Evolutionary conservation across 2,797 vertebrate species (phyloP).

Genomic region (Heteromormyrus szaboi): DNA sequence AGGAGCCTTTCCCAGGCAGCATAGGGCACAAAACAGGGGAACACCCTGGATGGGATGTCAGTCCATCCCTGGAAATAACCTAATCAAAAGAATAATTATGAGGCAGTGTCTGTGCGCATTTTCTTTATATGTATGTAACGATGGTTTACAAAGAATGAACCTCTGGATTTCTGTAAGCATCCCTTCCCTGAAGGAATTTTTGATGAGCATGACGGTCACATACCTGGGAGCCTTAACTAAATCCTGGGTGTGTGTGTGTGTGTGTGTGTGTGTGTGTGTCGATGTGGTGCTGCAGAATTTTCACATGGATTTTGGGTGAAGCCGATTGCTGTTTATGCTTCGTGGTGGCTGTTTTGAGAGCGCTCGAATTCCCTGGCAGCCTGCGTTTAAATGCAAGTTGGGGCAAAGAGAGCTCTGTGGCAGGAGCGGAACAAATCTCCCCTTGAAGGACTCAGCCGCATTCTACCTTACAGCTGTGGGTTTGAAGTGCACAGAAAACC

Average conservation of each 20-base stretch:
- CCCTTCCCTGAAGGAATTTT: background rate
- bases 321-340: constrained; percentile 7
- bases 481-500: background rate
- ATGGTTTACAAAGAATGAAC: background rate
- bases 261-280: constrained; percentile 14
- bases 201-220: background rate
- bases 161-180: background rate
- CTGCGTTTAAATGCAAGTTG: background rate
- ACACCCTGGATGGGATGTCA: background rate
- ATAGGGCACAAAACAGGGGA: background rate
- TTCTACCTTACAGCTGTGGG: background rate
- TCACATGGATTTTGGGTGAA: background rate
- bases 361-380: background rate
- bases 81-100: background rate
- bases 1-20: background rate
- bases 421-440: background rate
- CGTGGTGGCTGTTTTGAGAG: background rate
- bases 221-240: background rate
- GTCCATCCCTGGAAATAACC: constrained; percentile 1
- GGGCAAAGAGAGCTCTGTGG: background rate
- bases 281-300: constrained; percentile 8
- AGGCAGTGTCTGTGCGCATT: background rate
- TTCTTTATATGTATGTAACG: background rate
- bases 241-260: constrained; percentile 16
- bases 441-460: background rate